Conservation (phyloP, 2,113 vertebrate genomes). For the Butastur rufipennis region DNA sequence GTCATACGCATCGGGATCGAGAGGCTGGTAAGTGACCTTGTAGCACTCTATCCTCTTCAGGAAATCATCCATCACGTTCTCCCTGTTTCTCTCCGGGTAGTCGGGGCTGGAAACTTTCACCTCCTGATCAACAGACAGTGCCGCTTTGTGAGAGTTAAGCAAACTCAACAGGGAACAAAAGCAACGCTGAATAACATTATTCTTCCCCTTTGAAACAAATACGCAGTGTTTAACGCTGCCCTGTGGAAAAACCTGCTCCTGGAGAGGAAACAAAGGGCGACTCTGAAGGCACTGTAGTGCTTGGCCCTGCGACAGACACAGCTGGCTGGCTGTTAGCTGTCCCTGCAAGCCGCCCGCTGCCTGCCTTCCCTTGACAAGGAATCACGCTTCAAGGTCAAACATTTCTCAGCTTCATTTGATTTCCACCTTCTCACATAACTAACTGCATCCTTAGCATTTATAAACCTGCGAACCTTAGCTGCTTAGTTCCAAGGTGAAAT, state of each 20-base stretch:
- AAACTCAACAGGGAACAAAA: background rate
- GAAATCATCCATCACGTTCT: slow-evolving; percentile 96
- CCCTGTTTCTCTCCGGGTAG: slow-evolving; percentile 91
- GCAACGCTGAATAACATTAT: background rate
- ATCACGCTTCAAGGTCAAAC: slow-evolving; percentile 7
- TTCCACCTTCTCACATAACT: background rate
- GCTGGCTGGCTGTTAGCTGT: background rate
- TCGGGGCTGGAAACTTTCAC: slow-evolving; percentile 97
- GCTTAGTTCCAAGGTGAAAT: background rate
- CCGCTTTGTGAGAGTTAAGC: background rate
- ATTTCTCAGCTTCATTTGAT: background rate
- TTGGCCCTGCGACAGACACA: background rate
- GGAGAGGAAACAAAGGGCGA: slow-evolving; percentile 6
- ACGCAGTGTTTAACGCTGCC: background rate
- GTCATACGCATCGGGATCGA: slow-evolving; percentile 91
- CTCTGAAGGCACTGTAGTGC: background rate
- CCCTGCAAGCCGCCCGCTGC: background rate
- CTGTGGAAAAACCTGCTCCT: slow-evolving; percentile 19
- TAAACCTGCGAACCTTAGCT: background rate
- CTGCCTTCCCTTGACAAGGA: background rate
- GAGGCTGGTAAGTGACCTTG: slow-evolving; percentile 92
- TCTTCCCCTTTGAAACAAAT: background rate
- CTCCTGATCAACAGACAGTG: slow-evolving; percentile 76
- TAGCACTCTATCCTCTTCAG: slow-evolving; percentile 97
- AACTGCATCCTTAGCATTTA: background rate